A percentile compares a stretch with the other conserved stretches of the same genome.
Conservation (phyloP, 1,140 invertebrate genomes). For the Panulirus ornatus region DNA sequence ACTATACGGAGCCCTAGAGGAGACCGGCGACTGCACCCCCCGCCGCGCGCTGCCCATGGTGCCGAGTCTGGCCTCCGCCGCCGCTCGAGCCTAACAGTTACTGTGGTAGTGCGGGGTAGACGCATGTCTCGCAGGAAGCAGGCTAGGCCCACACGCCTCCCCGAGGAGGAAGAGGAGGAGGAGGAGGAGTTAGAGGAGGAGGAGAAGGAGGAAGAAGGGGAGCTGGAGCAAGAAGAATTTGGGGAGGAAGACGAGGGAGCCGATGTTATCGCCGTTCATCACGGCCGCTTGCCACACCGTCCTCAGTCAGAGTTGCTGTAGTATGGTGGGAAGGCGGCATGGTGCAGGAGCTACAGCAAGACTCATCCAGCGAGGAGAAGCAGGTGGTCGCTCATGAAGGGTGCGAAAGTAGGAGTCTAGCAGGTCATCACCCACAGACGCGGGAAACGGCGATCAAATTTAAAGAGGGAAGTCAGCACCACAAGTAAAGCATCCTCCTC, state of each 20-base stretch:
- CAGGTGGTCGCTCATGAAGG: no score
- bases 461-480: no score
- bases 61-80: not conserved
- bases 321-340: no score
- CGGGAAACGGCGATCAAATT: no score
- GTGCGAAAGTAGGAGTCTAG: no score
- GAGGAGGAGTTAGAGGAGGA: not conserved
- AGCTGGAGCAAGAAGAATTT: not conserved
- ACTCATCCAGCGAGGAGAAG: no score
- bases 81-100: conserved; percentile 1
- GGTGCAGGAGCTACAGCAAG: no score
- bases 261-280: not conserved
- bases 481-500: no score
- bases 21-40: not conserved
- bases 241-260: not conserved
- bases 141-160: conserved; percentile 81
- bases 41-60: conserved; percentile 21
- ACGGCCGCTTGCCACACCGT: not conserved
- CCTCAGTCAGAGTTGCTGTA: not conserved
- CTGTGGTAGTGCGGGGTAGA: conserved; percentile 20
- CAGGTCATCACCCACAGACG: no score
- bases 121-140: conserved; percentile 83
- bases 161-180: conserved; percentile 78
- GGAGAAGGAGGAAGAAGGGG: not conserved
- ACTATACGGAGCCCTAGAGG: no score